phyloP scores from a whole-genome alignment of 1,140 invertebrate genomes.

The Cydia pomonella region DNA sequence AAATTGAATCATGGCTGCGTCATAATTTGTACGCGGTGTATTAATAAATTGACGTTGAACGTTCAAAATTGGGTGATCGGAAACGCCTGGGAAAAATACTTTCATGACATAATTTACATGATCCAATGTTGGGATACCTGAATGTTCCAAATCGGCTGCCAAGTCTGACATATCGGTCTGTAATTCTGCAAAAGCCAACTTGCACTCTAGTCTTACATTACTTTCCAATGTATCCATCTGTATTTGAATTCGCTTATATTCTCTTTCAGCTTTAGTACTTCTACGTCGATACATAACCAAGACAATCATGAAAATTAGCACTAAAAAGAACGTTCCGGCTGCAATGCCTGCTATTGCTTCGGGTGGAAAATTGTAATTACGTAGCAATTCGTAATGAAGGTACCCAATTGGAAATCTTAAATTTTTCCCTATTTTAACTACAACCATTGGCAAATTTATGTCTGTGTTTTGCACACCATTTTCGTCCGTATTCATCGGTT shows the following conservation, averaged over 20 bases:
- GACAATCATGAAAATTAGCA: conserved; percentile 92
- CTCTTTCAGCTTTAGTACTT: conserved; percentile 96
- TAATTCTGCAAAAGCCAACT: conserved; percentile 99
- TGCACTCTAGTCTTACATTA: conserved; percentile 98
- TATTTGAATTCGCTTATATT: conserved; percentile 98
- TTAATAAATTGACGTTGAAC: conserved; percentile 90
- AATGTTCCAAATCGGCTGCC: conserved; percentile 96
- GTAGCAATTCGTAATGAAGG: conserved; percentile 93
- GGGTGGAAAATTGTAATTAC: conserved; percentile 91
- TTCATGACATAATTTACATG: conserved; percentile 99
- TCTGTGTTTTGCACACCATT: conserved; percentile 86
- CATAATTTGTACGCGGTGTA: conserved; percentile 92
- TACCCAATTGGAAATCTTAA: conserved; percentile 93
- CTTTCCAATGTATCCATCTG: conserved; percentile 99
- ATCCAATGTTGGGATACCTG: conserved; percentile 97
- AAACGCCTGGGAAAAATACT: conserved; percentile 97
- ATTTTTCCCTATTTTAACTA: conserved; percentile 93
- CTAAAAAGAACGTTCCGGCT: conserved; percentile 89
- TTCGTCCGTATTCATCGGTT: conserved; percentile 94
- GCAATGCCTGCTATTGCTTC: conserved; percentile 93
- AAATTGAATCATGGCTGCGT: conserved; percentile 96
- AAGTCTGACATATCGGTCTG: conserved; percentile 99
- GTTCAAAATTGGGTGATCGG: conserved; percentile 94
- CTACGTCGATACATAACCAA: conserved; percentile 94
- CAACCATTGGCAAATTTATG: conserved; percentile 91